Evolutionary conservation across 2,888 invertebrate species (phyloP).

Genomic region (Petrolisthes cinctipes): DNA sequence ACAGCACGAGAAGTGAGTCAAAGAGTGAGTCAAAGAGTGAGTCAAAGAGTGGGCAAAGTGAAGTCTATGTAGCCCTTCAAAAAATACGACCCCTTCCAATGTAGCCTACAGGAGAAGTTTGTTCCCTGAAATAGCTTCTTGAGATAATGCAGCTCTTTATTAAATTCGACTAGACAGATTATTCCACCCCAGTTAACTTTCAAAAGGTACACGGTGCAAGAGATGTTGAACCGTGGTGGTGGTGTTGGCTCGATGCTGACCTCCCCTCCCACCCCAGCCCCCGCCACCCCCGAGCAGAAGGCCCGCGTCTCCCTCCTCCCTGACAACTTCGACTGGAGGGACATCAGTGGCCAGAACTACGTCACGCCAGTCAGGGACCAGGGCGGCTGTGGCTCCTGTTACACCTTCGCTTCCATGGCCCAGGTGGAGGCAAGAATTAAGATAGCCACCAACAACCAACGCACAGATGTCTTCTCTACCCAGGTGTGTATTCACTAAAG

Average conservation of each 20-base stretch:
- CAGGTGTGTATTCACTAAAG: conserved; percentile 67
- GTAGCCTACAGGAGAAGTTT: too few species aligned
- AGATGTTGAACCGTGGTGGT: conserved; percentile 70
- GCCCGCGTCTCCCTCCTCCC: conserved; percentile 67
- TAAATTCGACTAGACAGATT: too few species aligned
- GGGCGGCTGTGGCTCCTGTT: conserved; percentile 72
- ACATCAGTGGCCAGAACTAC: conserved; percentile 68
- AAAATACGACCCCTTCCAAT: too few species aligned
- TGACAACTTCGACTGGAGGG: conserved; percentile 68
- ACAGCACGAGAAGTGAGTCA: conserved; percentile 69
- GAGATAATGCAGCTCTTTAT: too few species aligned
- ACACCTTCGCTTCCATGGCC: conserved; percentile 72
- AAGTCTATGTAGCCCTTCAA: too few species aligned
- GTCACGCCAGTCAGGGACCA: conserved; percentile 68
- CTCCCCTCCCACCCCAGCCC: conserved; percentile 45
- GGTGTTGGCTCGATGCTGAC: conserved; percentile 67
- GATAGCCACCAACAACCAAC: conserved; percentile 70
- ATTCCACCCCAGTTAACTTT: too few species aligned
- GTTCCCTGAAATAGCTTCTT: too few species aligned
- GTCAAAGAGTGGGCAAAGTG: too few species aligned
- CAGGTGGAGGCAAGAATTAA: conserved; percentile 72
- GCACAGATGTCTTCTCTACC: conserved; percentile 70
- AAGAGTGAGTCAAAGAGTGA: too few species aligned
- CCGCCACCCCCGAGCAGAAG: conserved; percentile 65
- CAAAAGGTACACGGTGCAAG: conserved; percentile 68